Percentiles rank a stretch among this genome's conserved stretches.
Conservation (phyloP, 1,140 invertebrate species). For the Aphaenogaster ashmeadi region DNA sequence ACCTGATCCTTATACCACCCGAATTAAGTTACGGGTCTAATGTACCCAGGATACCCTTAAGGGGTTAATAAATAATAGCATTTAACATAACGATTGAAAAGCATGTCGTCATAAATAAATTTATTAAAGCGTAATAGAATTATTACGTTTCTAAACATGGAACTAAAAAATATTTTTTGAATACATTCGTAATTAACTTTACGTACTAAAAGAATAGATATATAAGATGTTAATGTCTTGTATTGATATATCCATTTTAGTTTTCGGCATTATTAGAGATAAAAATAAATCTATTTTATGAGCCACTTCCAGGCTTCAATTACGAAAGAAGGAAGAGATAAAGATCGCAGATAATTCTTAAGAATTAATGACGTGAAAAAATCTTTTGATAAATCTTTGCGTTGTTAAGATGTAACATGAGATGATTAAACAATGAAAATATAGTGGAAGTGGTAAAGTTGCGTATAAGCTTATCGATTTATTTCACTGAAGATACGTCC, state of each 20-base stretch:
- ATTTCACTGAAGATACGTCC: conserved; percentile 31
- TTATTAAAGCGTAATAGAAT: neutral
- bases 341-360: conserved; percentile 15
- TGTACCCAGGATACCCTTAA: too few species aligned
- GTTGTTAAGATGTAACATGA: conserved; percentile 20
- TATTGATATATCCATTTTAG: neutral
- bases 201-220: neutral
- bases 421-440: conserved; percentile 13
- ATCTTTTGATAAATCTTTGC: conserved; percentile 9
- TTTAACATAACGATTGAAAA: neutral
- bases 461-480: conserved; percentile 44
- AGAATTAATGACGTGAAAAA: conserved; percentile 12
- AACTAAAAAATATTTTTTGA: conserved; percentile 9
- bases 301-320: conserved; percentile 5
- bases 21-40: too few species aligned
- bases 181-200: neutral
- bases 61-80: too few species aligned
- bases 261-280: neutral
- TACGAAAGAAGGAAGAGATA: neutral
- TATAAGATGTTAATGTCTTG: neutral
- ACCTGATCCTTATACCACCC: too few species aligned
- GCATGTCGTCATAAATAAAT: neutral
- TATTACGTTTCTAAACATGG: neutral
- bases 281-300: conserved; percentile 11
- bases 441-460: conserved; percentile 19